Evolutionary conservation across 2,888 invertebrate genomes (phyloP), one percentile per base, ranked within the genome.

Genomic region (Eurois occulta): DNA sequence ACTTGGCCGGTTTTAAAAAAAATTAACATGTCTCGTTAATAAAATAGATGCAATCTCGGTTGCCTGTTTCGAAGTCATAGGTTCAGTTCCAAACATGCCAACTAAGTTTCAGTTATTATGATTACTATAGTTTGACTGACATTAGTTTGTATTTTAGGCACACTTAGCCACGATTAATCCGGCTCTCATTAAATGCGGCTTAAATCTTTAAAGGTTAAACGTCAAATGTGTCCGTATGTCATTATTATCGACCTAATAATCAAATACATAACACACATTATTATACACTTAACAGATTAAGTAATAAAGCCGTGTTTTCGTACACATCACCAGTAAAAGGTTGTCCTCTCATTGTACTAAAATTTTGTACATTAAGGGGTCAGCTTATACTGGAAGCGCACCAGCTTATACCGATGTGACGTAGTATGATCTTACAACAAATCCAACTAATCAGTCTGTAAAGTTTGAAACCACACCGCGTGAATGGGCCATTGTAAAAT

Each of bases 401-500:
- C 2, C 18, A 18, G 32, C 60, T 18, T 60, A 55, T 28, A 58
- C 16, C 16, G 58, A 60, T 60, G 32, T 60, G 28, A 58, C 28
- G 32, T 62, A 62, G 5, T 35, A 62, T 21, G 21, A 35, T 35
- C 62, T 5, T 21, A 62, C 10, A 35, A 21, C 46, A 78, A 10
- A 67, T 48, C 18, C 32, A 13, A n/a, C 65, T 83, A 55, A 62
- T 18, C n/a, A 35, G 72, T 64, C 72, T 52, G 67, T 43, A 69
- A 62, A 78, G 81, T 70, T 69, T 67, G 21, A 62, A 62, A 72
- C 67, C 65, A 43, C 65, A 65, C 11, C 35, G 21, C 48, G 70
- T 35, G 64, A 70, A 66, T 28, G 16, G 28, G 67, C 32, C 43
- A 58, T 71, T 62, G 75, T 71, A 85, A 82, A 73, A 79, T 82